phyloP scores from a whole-genome alignment of 2,797 vertebrate genomes.

The Phataginus tetradactyla region DNA sequence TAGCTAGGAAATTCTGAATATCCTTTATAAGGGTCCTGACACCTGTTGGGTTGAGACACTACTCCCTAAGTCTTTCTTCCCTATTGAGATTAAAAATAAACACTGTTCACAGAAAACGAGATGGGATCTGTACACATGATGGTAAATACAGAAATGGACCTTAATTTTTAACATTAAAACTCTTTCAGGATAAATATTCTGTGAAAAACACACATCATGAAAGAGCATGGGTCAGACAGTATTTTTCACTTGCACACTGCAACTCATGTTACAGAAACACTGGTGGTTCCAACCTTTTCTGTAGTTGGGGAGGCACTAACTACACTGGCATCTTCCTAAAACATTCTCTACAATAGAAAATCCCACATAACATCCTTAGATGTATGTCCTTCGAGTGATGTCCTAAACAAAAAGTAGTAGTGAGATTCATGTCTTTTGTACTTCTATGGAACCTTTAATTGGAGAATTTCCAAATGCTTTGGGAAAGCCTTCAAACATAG shows the following conservation, averaged over 20 bases:
- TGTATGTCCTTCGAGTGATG: not conserved
- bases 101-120: not conserved
- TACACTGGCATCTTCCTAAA: not conserved
- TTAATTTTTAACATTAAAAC: not conserved
- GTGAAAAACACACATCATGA: conserved; percentile 9
- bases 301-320: not conserved
- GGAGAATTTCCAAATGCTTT: not conserved
- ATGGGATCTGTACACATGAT: not conserved
- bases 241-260: not conserved
- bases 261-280: not conserved
- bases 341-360: not conserved
- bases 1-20: not conserved
- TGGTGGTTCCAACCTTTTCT: not conserved
- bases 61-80: not conserved
- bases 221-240: not conserved
- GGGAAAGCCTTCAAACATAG: not conserved
- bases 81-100: not conserved
- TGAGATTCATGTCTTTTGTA: not conserved
- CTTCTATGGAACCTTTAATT: not conserved
- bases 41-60: not conserved
- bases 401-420: not conserved
- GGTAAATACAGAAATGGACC: not conserved
- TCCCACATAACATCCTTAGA: not conserved
- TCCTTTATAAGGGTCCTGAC: not conserved
- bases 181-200: not conserved